A percentile compares a stretch with the other conserved stretches of the same genome.
Conservation (phyloP, 2,888 invertebrate genomes). For the Sarcophaga rosellei region DNA sequence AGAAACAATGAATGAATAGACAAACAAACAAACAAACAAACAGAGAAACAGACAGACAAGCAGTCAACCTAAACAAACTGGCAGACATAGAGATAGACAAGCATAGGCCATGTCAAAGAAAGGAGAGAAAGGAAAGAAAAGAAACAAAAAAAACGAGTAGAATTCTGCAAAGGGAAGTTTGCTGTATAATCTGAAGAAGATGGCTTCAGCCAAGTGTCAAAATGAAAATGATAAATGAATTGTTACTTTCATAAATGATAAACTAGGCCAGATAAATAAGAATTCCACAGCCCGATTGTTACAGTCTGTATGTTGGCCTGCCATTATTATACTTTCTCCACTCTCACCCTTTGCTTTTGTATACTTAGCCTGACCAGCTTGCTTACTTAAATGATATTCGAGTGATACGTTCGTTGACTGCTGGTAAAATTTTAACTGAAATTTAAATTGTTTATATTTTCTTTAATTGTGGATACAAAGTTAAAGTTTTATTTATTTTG, state of each 20-base stretch:
- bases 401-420: not conserved
- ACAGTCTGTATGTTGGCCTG: conserved; percentile 18
- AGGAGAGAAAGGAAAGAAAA: conserved; percentile 14
- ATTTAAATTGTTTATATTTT: conserved; percentile 52
- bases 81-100: conserved; percentile 18
- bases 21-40: not conserved
- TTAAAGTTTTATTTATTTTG: conserved; percentile 28
- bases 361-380: not conserved
- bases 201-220: conserved; percentile 65
- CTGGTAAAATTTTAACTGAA: conserved; percentile 31
- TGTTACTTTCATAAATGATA: conserved; percentile 64
- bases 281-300: conserved; percentile 60
- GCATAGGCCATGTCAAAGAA: conserved; percentile 16
- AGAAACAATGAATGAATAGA: not conserved
- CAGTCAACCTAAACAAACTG: conserved; percentile 2
- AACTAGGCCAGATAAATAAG: conserved; percentile 66
- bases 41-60: not conserved
- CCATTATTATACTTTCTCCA: not conserved
- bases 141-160: not conserved
- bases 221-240: conserved; percentile 68
- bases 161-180: conserved; percentile 26
- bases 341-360: not conserved
- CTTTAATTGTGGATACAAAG: conserved; percentile 38
- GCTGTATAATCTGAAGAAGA: conserved; percentile 50
- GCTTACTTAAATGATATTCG: not conserved